Evolutionary conservation across 2,797 vertebrate genomes (phyloP), one percentile per base, ranked within the genome.

Genomic region (Thaleichthys pacificus): DNA sequence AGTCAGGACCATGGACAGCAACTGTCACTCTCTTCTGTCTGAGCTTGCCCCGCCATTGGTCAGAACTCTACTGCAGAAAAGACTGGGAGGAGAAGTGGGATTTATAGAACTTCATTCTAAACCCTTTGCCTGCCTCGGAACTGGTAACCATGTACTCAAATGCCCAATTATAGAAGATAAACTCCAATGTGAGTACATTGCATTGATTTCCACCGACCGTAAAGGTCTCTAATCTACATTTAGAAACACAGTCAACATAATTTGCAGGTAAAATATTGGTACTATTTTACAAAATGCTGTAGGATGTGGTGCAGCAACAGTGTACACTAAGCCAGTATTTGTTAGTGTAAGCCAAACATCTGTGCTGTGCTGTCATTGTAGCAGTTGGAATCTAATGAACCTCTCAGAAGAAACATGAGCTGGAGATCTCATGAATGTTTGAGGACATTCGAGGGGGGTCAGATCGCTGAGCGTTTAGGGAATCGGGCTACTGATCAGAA

Each of bases 341-440:
- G 49, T 51, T 51, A 51, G 3, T 51, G 11, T 1, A 15, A 51
- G 49, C 49, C 17, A 3, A 51, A n/a, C 51, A 56, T 56, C 4
- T 17, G 51, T 56, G 51, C 17, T 61, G 24, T 61, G 9, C 3
- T 3, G 72, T 79, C 80, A 81, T 82, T 88, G 86, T 84, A 75
- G 85, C 80, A 83, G 81, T 78, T 70, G 84, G 87, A 90, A 88
- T 87, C 83, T 84, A 91, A 89, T 81, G 86, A 22, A 85, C 82
- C 86, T 84, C 87, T 72, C 63, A 61, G 74, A 89, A 84, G 90
- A 85, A 90, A 89, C 86, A 79, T 19, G 82, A 92, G 84, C 88
- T 77, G 81, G 84, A 81, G 86, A 86, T 85, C 88, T 91, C 90
- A 91, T 93, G 87, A 92, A 93, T 93, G 90, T 93, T 93, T 92